Evolutionary conservation across 2,113 vertebrate genomes (phyloP).

Genomic region (Bucco capensis): DNA sequence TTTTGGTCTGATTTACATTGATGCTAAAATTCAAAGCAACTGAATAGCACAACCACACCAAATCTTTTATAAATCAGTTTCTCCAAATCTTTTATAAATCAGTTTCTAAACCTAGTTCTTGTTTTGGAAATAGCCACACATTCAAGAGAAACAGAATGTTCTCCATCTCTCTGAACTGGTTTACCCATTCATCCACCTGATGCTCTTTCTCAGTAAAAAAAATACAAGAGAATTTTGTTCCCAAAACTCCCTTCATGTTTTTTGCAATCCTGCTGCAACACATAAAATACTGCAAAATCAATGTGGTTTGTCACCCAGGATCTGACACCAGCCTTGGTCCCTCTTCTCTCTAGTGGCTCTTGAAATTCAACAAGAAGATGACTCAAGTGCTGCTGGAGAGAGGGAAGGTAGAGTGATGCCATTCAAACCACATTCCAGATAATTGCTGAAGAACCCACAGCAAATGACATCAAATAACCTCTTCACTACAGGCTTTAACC

Average conservation of each 20-base stretch:
- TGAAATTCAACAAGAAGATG: slow-evolving; percentile 49
- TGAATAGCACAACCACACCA: neutral
- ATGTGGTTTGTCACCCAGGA: slow-evolving; percentile 1
- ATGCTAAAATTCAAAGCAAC: neutral
- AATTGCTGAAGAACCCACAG: slow-evolving; percentile 47
- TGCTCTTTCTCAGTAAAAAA: neutral
- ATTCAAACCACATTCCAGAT: slow-evolving; percentile 32
- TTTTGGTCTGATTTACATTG: neutral
- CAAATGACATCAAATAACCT: slow-evolving; percentile 53
- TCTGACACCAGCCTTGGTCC: neutral
- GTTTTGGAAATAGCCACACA: neutral
- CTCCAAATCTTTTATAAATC: too few relatives aligned
- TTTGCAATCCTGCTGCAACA: neutral
- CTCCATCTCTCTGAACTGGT: neutral
- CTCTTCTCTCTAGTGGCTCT: slow-evolving; percentile 21
- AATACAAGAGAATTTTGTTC: neutral
- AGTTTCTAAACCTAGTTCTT: neutral
- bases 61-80: neutral
- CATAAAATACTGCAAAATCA: neutral
- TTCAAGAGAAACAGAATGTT: neutral
- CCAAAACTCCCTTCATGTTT: neutral
- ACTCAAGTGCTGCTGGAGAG: slow-evolving; percentile 36
- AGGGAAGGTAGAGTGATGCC: neutral
- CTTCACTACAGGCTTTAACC: slow-evolving; percentile 49
- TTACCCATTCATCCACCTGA: neutral